Evolutionary conservation across 1,140 invertebrate genomes (phyloP), one percentile per base, ranked within the genome.

Genomic region (Drepana arcuata): DNA sequence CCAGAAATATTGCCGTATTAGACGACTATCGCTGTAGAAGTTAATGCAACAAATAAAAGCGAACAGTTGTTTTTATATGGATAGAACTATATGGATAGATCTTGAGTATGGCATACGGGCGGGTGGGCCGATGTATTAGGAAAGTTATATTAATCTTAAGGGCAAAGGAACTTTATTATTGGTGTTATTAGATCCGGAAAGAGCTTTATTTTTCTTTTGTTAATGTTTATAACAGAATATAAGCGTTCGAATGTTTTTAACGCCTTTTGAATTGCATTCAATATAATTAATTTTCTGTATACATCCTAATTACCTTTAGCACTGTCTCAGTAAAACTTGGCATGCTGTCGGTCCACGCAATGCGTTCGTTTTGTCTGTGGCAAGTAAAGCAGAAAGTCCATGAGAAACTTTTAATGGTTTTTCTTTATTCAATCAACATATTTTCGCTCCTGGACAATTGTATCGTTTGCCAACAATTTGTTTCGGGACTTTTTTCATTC

Each of bases 371-470:
- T 62, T 57, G 64, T 59, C 56, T 60, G 48, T 48, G 29, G 53
- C 48, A 59, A 72, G 48, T 61, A 60, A 66, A 69, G 56, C 58
- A 61, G 67, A 69, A 75, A 66, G 63, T 63, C 57, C 41, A 59
- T 41, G 62, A 40, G 41, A 57, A 81, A 81, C 63, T 81, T 81
- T 79, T 79, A 81, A 81, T 79, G 79, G 77, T 79, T 81, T 77
- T 81, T 72, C 72, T 73, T 79, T 81, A 79, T 81, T 79, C 77
- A 81, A 81, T 81, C 77, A 81, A 79, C 77, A 81, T 81, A 81
- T 79, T 78, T 81, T 79, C 64, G 66, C 56, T 79, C 57, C 71
- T 63, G 70, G 72, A 79, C 74, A 81, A 68, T 79, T 73, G 58
- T 51, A 62, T 57, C 62, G 69, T 73, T 82, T 74, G 78, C 69